These are phyloP conservation scores for Cydia amplana DNA, from an alignment of 1,140 invertebrate species.

Conservation along the genomic window DNA sequence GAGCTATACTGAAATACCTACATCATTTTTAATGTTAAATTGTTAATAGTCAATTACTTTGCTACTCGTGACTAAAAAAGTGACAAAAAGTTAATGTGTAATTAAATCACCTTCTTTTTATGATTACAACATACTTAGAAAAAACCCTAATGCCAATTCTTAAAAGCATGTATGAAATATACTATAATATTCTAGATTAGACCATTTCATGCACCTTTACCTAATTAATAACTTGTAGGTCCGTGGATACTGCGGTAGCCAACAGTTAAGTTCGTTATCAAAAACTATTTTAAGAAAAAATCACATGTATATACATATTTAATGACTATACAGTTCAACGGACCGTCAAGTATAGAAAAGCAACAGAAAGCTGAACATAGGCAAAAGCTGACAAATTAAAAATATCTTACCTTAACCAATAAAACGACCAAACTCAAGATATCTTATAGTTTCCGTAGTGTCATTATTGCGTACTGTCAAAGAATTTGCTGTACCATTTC, in stretches of 20 bases:
- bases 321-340: background rate
- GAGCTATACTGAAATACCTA: too few species aligned
- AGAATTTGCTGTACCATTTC: background rate
- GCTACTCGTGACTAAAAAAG: conserved; percentile 7
- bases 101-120: background rate
- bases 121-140: background rate
- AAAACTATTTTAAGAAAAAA: conserved; percentile 30
- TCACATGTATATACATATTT: background rate
- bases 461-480: background rate
- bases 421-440: background rate
- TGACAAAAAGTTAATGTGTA: background rate
- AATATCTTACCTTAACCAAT: conserved; percentile 19
- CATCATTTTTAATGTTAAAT: too few species aligned
- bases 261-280: conserved; percentile 35
- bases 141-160: background rate
- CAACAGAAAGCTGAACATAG: conserved; percentile 11
- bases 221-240: conserved; percentile 13
- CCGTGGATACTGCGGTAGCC: conserved; percentile 10
- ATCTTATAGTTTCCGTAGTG: background rate
- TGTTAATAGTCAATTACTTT: background rate
- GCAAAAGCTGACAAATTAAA: conserved; percentile 7
- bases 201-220: background rate
- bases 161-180: conserved; percentile 75
- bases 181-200: conserved; percentile 4
- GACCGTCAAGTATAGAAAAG: background rate